phyloP scores from a whole-genome alignment of 2,888 invertebrate species.

The Drosophila nr. perissopoda region DNA sequence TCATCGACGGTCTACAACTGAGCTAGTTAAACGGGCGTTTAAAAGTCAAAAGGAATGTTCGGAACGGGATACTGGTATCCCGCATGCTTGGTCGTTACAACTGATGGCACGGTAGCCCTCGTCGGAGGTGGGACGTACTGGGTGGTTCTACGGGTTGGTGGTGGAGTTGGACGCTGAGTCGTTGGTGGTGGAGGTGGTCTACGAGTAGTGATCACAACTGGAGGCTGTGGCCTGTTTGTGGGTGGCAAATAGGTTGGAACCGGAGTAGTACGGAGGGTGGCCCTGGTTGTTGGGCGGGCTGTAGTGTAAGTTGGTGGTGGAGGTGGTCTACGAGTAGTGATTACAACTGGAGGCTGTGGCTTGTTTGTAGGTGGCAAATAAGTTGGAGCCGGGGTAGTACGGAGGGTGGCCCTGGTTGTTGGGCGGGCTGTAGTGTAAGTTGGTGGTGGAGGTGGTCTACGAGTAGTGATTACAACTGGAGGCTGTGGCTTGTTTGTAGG shows the following conservation, averaged over 20 bases:
- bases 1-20: slow-evolving; percentile 40
- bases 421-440: slow-evolving; percentile 43
- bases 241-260: slow-evolving; percentile 50
- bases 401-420: slow-evolving; percentile 26
- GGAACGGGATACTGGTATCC: slow-evolving; percentile 82
- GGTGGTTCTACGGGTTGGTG: slow-evolving; percentile 55
- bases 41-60: slow-evolving; percentile 79
- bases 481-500: slow-evolving; percentile 58
- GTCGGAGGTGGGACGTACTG: slow-evolving; percentile 66
- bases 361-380: slow-evolving; percentile 37
- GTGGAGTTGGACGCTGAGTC: slow-evolving; percentile 7
- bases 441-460: slow-evolving; percentile 35
- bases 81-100: slow-evolving; percentile 58
- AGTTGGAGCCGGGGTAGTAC: slow-evolving; percentile 45
- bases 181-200: neutral
- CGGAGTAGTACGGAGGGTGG: slow-evolving; percentile 9
- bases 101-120: slow-evolving; percentile 54
- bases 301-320: slow-evolving; percentile 24
- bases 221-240: neutral
- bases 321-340: slow-evolving; percentile 47
- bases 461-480: slow-evolving; percentile 49
- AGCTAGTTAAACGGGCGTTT: slow-evolving; percentile 52
- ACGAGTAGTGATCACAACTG: neutral
- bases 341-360: slow-evolving; percentile 40
- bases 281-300: slow-evolving; percentile 46